Percentiles rank a stretch among this genome's conserved stretches.
These are phyloP conservation scores for Oenanthe melanoleuca DNA, from an alignment of 2,113 vertebrate genomes.

Conservation along the genomic window DNA sequence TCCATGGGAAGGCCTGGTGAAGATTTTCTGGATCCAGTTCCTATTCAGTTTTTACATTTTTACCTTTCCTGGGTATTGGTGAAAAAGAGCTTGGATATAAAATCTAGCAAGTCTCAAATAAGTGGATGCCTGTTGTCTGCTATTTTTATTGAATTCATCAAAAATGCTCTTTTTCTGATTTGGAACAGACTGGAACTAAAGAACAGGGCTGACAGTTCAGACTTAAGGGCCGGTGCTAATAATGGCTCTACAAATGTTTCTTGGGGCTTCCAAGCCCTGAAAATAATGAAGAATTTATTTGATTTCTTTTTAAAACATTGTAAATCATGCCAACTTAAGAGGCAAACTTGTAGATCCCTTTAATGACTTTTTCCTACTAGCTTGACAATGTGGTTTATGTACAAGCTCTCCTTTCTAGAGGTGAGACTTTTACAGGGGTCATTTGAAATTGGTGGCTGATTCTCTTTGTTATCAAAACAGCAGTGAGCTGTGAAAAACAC, in stretches of 20 bases:
- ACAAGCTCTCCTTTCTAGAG: not conserved
- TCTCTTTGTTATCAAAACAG: not conserved
- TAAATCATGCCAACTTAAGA: not conserved
- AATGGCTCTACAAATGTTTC: not conserved
- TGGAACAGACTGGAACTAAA: not conserved
- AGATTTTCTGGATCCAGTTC: not conserved
- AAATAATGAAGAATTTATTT: not conserved
- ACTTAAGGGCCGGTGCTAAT: not conserved
- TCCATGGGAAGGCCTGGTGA: not conserved
- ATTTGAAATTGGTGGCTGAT: not conserved
- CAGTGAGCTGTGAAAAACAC: not conserved
- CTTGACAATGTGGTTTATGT: not conserved
- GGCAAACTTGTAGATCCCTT: not conserved
- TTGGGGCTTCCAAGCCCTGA: not conserved
- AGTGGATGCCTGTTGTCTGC: not conserved
- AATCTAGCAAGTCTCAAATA: not conserved
- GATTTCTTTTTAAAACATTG: not conserved
- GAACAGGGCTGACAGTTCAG: not conserved
- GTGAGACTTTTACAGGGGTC: not conserved
- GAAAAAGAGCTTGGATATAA: not conserved
- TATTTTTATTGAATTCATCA: not conserved
- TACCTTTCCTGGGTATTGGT: not conserved
- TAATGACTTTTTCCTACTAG: not conserved
- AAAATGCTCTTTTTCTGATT: not conserved
- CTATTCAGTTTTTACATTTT: not conserved